A percentile compares a stretch with the other conserved stretches of the same genome.
phyloP scores from a whole-genome alignment of 2,113 vertebrate species.

The Trochalopteron elliotii region DNA sequence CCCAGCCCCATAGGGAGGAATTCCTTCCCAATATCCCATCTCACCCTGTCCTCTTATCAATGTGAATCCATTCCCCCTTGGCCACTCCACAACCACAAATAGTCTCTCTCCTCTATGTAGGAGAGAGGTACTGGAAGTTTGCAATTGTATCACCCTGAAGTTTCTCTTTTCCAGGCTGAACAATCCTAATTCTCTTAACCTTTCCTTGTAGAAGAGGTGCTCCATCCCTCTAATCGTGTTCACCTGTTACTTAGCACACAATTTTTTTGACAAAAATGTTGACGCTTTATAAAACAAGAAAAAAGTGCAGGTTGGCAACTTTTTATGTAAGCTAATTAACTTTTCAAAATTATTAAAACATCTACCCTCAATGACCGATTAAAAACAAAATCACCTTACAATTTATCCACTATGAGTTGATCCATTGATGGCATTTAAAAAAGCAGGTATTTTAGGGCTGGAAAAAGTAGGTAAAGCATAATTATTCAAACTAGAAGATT shows the following conservation, averaged over 20 bases:
- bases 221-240: neutral
- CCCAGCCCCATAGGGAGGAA: accelerated
- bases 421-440: neutral
- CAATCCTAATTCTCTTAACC: neutral
- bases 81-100: neutral
- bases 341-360: neutral
- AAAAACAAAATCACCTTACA: neutral
- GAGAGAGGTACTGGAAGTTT: too few relatives aligned
- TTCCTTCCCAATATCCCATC: neutral
- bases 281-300: neutral
- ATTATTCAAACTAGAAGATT: neutral
- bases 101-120: neutral
- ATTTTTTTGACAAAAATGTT: neutral
- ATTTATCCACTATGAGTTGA: neutral
- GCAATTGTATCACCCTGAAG: accelerated
- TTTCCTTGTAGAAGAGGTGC: neutral
- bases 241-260: neutral
- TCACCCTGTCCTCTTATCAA: neutral
- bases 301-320: neutral
- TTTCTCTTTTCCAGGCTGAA: neutral
- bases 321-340: neutral
- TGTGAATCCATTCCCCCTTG: neutral
- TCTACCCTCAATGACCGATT: neutral
- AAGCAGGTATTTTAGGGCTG: neutral
- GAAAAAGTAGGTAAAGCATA: neutral